Percentiles rank a stretch among this genome's conserved stretches.
These are phyloP conservation scores for Dromiciops gliroides DNA, from an alignment of 2,113 vertebrate species.

Conservation along the genomic window DNA sequence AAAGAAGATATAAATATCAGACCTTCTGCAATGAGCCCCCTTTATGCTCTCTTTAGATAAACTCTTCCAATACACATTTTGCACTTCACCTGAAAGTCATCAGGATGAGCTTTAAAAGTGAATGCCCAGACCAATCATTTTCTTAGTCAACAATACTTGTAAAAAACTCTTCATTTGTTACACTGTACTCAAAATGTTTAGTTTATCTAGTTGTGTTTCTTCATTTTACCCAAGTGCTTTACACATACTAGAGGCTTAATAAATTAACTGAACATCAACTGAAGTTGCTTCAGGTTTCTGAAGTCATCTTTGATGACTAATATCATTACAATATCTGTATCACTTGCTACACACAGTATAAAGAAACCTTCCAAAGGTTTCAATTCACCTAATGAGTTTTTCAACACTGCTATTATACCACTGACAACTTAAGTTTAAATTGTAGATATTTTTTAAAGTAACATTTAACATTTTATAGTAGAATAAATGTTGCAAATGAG, in stretches of 20 bases:
- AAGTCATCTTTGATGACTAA: not conserved
- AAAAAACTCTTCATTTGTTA: not conserved
- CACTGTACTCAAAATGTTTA: not conserved
- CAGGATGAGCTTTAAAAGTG: not conserved
- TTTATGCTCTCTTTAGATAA: not conserved
- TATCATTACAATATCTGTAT: not conserved
- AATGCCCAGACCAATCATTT: not conserved
- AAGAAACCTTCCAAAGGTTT: not conserved
- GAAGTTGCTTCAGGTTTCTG: not conserved
- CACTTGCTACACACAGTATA: not conserved
- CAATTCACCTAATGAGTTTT: not conserved
- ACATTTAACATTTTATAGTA: not conserved
- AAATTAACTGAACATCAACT: not conserved
- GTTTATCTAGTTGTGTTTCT: not conserved
- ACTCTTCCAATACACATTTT: not conserved
- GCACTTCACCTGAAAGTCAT: not conserved
- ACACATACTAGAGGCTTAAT: not conserved
- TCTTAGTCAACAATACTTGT: not conserved
- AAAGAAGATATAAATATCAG: not conserved
- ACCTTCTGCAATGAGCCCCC: not conserved
- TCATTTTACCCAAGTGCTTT: not conserved
- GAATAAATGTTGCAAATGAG: not conserved
- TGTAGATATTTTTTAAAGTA: not conserved
- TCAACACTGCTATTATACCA: not conserved
- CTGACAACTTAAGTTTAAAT: not conserved